Evolutionary conservation across 2,797 vertebrate genomes (phyloP).

Genomic region (Hirundo rustica): DNA sequence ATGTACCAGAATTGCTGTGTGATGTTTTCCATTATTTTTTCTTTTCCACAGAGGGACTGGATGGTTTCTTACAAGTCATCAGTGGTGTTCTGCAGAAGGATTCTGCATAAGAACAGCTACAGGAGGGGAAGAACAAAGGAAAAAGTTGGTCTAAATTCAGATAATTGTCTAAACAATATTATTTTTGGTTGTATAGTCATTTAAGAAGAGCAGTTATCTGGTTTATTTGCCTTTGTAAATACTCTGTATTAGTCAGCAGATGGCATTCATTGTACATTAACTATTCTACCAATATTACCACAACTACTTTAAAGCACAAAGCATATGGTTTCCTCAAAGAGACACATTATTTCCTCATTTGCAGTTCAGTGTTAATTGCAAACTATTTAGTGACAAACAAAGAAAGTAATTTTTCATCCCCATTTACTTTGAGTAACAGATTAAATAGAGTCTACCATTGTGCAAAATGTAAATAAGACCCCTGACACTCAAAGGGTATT

Average conservation of each 20-base stretch:
- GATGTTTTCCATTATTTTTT: background rate
- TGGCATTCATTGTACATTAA: slow-evolving; percentile 73
- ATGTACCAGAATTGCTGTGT: background rate
- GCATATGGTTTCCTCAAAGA: slow-evolving; percentile 74
- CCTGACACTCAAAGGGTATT: background rate
- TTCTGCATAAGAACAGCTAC: background rate
- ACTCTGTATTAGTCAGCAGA: slow-evolving; percentile 75
- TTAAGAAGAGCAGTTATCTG: slow-evolving; percentile 48
- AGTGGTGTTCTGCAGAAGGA: background rate
- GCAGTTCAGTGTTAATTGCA: slow-evolving; percentile 73
- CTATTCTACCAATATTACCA: slow-evolving; percentile 35
- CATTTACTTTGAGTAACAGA: slow-evolving; percentile 58
- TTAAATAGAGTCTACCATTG: slow-evolving; percentile 39
- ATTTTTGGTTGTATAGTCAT: background rate
- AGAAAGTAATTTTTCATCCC: slow-evolving; percentile 69
- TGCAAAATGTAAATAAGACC: slow-evolving; percentile 52
- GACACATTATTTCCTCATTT: slow-evolving; percentile 73
- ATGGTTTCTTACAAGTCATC: background rate
- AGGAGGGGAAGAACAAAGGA: background rate
- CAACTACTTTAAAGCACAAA: slow-evolving; percentile 65
- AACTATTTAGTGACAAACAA: slow-evolving; percentile 72
- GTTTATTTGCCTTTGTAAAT: slow-evolving; percentile 68
- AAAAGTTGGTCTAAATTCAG: slow-evolving; percentile 6
- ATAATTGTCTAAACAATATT: slow-evolving; percentile 3
- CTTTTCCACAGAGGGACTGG: rapidly evolving